Base-by-base conservation (phyloP, 2,113 vertebrate genomes). In the Enhydra lutris region DNA sequence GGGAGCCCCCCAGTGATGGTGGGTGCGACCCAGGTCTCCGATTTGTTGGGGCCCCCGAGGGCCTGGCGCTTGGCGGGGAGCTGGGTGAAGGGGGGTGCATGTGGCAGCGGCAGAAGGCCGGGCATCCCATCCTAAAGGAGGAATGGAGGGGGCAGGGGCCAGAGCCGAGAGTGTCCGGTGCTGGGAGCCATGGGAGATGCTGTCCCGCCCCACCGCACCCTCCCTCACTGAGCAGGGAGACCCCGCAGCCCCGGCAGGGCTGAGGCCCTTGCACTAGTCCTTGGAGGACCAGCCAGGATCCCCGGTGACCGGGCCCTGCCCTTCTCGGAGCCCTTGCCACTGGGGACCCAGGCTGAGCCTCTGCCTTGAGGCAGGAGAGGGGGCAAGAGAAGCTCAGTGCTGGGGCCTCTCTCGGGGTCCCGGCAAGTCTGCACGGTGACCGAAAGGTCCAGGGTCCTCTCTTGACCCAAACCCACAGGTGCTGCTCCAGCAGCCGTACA, bases 21-120 rank as follows among this genome's bases (percentile, higher is more conserved):
- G 1, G 0, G 12, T 23, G 36, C 0, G 0, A 36, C 52, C 52
- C 39, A 45, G 39, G 29, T 73, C 86, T 73, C 36, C 26, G 1
- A 34, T 15, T 21, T 14, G 26, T 21, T 7, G 67, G 61, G 14
- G 9, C 31, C 65, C 47, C 65, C 23, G 1, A 14, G 65, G 31
- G 34, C 23, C 34, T 17, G 24, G 24, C 42, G 11, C 47, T 6
- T 9, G 84, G 34, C 15, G 7, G 24, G 84, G 13, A 69, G 34
- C 24, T 0, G 12, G 12, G 71, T 7, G 71, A 42, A 23, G 23
- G 13, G 6, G 12, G 71, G 23, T 3, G 3, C 23, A 42, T 6
- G 6, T 11, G 4, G 47, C 9, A 12, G n/a, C 3, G 71, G 69
- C 20, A 23, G 26, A 29, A 63, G 26, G 26, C 61, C 4, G 5